Conservation (phyloP, 2,888 invertebrate species). For the Apamea sordens region DNA sequence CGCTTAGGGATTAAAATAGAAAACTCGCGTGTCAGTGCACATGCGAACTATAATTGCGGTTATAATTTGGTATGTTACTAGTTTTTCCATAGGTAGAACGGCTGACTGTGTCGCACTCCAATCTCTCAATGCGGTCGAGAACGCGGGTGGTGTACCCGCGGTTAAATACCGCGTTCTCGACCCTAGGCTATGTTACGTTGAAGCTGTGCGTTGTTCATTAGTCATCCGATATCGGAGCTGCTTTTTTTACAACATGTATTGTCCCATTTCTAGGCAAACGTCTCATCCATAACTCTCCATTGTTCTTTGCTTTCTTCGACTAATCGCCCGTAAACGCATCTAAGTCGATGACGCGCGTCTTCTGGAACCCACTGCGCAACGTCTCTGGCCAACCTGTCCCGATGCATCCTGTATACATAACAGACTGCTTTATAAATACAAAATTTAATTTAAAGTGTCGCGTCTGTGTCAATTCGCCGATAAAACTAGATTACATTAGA, state of each 20-base stretch:
- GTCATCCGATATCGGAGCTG: neutral
- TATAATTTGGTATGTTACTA: neutral
- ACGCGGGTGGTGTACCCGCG: too few relatives aligned
- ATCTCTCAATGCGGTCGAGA: too few relatives aligned
- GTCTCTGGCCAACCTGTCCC: neutral
- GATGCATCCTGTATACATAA: neutral
- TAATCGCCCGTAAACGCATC: neutral
- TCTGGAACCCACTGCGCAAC: neutral
- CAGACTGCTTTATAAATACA: neutral
- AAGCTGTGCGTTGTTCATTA: neutral
- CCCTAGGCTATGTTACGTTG: neutral
- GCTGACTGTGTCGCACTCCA: neutral
- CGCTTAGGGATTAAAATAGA: neutral
- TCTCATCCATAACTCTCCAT: neutral
- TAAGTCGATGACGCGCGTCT: neutral
- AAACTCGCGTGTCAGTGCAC: neutral
- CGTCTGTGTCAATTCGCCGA: neutral
- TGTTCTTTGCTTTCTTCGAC: neutral
- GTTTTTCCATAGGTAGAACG: neutral
- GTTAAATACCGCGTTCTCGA: too few relatives aligned
- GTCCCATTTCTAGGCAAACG: too few relatives aligned
- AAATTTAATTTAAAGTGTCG: neutral
- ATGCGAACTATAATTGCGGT: neutral
- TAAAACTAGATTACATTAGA: constrained; percentile 42
- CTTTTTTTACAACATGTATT: neutral